phyloP scores from a whole-genome alignment of 2,113 vertebrate species.

The Irena cyanogastra region DNA sequence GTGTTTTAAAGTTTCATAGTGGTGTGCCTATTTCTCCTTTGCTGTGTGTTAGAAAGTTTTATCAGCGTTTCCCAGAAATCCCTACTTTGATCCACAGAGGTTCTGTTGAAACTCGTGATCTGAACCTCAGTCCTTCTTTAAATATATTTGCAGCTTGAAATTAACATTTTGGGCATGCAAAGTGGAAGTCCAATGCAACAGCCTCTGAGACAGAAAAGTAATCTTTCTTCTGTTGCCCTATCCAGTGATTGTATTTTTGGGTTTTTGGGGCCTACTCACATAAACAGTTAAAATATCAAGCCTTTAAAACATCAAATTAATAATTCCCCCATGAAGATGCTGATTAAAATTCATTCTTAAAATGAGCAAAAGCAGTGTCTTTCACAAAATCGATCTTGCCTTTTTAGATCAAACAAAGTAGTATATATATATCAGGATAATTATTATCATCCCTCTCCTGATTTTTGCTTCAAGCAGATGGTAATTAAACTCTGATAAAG shows the following conservation, averaged over 20 bases:
- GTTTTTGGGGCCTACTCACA: background rate
- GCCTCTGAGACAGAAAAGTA: background rate
- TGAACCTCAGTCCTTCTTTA: slow-evolving; percentile 1
- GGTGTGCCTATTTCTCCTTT: slow-evolving; percentile 83
- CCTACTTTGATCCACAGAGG: slow-evolving; percentile 30
- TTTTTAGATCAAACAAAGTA: background rate
- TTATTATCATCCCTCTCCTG: background rate
- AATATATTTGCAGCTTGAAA: background rate
- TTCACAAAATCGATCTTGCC: background rate
- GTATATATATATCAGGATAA: slow-evolving; percentile 9
- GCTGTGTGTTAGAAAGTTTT: slow-evolving; percentile 80
- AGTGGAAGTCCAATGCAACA: background rate
- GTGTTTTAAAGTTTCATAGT: slow-evolving; percentile 81
- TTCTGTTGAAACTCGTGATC: slow-evolving; percentile 48
- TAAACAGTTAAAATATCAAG: background rate
- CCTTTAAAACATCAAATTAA: background rate
- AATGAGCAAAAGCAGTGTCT: slow-evolving; percentile 34
- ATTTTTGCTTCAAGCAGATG: slow-evolving; percentile 27
- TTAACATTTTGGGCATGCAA: background rate
- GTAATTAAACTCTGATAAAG: slow-evolving; percentile 18
- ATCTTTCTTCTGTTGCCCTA: background rate
- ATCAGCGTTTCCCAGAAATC: slow-evolving; percentile 85
- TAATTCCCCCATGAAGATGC: background rate
- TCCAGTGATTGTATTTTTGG: background rate
- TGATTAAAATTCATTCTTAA: slow-evolving; percentile 8